Base-by-base conservation (phyloP, 2,797 vertebrate genomes). In the Enteromius anoplus region DNA sequence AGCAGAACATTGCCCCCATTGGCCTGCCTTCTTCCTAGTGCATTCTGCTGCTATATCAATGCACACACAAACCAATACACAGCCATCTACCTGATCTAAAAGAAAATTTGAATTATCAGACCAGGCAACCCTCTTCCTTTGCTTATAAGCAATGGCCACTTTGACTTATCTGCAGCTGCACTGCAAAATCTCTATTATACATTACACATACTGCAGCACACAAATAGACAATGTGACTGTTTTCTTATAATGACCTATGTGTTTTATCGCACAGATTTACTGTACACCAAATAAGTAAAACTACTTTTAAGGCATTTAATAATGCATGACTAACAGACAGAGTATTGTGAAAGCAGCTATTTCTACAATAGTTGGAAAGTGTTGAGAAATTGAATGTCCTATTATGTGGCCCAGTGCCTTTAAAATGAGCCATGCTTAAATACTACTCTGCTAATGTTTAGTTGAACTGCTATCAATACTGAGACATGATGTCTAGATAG, bases 301-400 rank as follows among this genome's bases (percentile, higher is more conserved):
- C 53, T 55, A 55, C 53, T 58, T 58, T 55, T 55, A 55, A 55
- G 21, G 51, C 21, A 3, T 55, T 21, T 55, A n/a, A n/a, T 9
- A 23, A 58, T 58, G n/a, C 55, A 58, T 3, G 1, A 58, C n/a
- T 23, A 58, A 58, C 23, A 58, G n/a, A 58, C 3, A 42, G 58
- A 11, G n/a, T 76, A 29, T 2, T 26, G n/a, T 75, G 37, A 62
- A 76, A 60, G 8, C 73, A 76, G 15, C 53, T 76, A 3, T 73
- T 73, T 34, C 9, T 37, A 40, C 17, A 66, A 12, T 21, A 37
- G 8, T 66, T 21, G 32, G 15, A 73, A 29, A 51, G 17, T 73
- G 47, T 32, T 73, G 29, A 32, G 47, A 21, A 73, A 53, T 42
- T 34, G 2, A 34, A 32, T 73, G 3, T 37, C 17, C 49, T 47